Base-by-base conservation (phyloP, 2,797 vertebrate species). In the Coluber constrictor region DNA sequence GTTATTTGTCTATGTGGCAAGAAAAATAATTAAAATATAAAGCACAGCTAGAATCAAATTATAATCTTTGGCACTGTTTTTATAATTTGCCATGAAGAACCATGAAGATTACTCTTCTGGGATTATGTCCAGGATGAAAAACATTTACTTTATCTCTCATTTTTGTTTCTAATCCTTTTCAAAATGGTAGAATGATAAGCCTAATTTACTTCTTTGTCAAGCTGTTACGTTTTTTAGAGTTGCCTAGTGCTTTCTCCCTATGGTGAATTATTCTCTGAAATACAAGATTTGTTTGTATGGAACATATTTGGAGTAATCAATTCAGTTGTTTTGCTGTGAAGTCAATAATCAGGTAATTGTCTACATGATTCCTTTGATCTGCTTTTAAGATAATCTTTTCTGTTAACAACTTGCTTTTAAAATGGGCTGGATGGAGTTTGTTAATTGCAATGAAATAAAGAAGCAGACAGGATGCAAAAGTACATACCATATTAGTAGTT, bases 21-120 rank as follows among this genome's bases (percentile, higher is more conserved):
- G 95, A 94, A 93, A 63, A 89, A 94, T 96, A 96, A 97, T 97
- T 97, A 97, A 97, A 96, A 94, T 96, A 95, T 55, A 95, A 92
- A 90, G 91, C 90, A 61, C 93, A 90, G 94, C 90, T 92, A 97
- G 97, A 97, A 96, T 96, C 96, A 93, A 94, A 95, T 94, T 96
- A 94, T 94, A 86, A 47, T 97, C 94, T 95, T 96, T 94, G 92
- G 86, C 92, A 88, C 83, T 95, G 93, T 96, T 95, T 83, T 74
- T 94, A 92, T 93, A 95, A 96, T 74, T 92, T 91, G 95, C 83
- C 16, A 90, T 94, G 94, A 96, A 95, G 93, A 95, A 96, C 60
- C 93, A 94, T 92, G 4, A 91, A 96, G 88, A 86, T 94, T 94
- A 96, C 70, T 87, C 94, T 86, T 95, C 96, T 94, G 94, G 96